Evolutionary conservation across 2,113 vertebrate species (phyloP).

Genomic region (Nibea coibor): DNA sequence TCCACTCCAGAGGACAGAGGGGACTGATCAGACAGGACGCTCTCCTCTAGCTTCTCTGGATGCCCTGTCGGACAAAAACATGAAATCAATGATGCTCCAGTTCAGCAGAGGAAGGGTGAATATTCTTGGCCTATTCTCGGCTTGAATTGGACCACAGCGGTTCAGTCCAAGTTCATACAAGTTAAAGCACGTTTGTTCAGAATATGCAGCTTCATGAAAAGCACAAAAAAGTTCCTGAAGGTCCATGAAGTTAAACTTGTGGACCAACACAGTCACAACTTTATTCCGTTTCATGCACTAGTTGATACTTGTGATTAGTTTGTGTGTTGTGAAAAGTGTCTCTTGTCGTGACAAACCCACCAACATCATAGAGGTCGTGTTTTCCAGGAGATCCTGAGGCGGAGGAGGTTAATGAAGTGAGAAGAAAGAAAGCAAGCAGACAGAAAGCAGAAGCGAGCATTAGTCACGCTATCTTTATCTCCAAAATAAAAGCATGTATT

Average conservation of each 20-base stretch:
- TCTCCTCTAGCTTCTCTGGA: slow-evolving; percentile 84
- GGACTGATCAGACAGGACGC: slow-evolving; percentile 86
- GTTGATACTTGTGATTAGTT: too few species aligned
- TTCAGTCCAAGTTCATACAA: not conserved
- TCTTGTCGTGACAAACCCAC: slow-evolving; percentile 67
- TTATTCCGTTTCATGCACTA: too few species aligned
- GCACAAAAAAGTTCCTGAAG: too few species aligned
- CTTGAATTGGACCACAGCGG: not conserved
- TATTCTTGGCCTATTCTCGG: too few species aligned
- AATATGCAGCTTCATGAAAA: accelerated
- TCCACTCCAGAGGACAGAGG: slow-evolving; percentile 89
- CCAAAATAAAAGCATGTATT: not conserved
- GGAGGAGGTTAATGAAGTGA: slow-evolving; percentile 60
- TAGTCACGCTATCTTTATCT: slow-evolving; percentile 46
- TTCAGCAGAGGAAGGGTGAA: not conserved
- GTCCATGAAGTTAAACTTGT: too few species aligned
- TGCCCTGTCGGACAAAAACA: slow-evolving; percentile 79
- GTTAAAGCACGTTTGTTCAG: not conserved
- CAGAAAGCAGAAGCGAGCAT: slow-evolving; percentile 53
- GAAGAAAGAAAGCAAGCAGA: slow-evolving; percentile 42
- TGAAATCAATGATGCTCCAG: not conserved
- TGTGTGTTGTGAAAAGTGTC: not conserved
- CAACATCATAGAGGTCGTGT: slow-evolving; percentile 76
- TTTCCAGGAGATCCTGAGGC: slow-evolving; percentile 79
- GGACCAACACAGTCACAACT: not conserved